Evolutionary conservation across 1,140 invertebrate genomes (phyloP).

Genomic region (Homarus americanus): DNA sequence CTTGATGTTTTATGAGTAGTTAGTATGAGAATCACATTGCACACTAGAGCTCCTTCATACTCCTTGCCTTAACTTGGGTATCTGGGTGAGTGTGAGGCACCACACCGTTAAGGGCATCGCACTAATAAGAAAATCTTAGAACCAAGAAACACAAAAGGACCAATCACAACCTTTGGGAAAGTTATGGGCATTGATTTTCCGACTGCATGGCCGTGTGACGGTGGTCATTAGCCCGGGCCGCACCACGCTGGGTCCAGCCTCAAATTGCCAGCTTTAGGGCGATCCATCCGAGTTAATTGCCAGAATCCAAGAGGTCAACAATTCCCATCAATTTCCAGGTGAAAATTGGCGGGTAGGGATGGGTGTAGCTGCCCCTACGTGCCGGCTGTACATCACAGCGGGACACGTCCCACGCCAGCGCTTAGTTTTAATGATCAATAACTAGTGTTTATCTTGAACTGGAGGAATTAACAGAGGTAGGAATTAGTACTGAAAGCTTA

Average conservation of each 20-base stretch:
- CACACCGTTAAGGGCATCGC: neutral
- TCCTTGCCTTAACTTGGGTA: too few relatives aligned
- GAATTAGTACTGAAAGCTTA: slow-evolving; percentile 1
- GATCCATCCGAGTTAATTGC: slow-evolving; percentile 12
- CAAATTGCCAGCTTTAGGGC: slow-evolving; percentile 10
- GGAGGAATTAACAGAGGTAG: neutral
- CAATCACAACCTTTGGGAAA: slow-evolving; percentile 5
- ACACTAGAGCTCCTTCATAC: too few relatives aligned
- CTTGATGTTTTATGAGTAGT: too few relatives aligned
- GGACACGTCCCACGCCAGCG: neutral
- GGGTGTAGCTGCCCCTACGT: neutral
- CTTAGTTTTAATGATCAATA: neutral
- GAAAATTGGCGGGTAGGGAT: neutral
- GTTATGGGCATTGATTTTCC: neutral
- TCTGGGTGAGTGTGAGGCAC: neutral
- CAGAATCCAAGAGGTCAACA: slow-evolving; percentile 14
- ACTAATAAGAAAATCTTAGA: neutral
- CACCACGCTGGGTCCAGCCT: neutral
- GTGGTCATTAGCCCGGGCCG: neutral
- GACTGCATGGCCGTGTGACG: neutral
- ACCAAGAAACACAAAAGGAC: neutral
- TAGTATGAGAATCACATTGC: too few relatives aligned
- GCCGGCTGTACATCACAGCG: neutral
- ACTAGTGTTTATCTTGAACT: neutral
- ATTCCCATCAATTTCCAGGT: slow-evolving; percentile 21